Base-by-base conservation (phyloP, 2,888 invertebrate genomes). In the Tenthredo distinguenda region DNA sequence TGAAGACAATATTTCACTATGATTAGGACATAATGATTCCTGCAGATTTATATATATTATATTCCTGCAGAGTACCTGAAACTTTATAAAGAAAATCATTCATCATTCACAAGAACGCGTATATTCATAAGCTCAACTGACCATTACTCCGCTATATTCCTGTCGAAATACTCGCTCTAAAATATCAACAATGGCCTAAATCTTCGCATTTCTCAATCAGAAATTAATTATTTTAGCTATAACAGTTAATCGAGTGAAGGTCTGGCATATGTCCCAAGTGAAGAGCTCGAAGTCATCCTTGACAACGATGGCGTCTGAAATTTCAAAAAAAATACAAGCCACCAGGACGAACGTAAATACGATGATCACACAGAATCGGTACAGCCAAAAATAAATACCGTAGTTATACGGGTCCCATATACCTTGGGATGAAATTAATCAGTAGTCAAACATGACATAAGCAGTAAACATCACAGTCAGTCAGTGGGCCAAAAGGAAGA, bases 1-100 rank as follows among this genome's bases (percentile, higher is more conserved):
- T 6, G 85, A 21, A 71, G 86, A 87, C 62, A 86, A 84, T 83
- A 87, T 86, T 85, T 87, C 87, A 68, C 85, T 26, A 2, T 12
- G 58, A 58, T 7, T n/a, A 2, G 21, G 9, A 58, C n/a, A 21
- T 26, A 21, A 58, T 21, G 26, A 86, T 26, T 3, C 21, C 26
- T 62, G 62, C 26, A 62, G 62, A 62, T 62, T 62, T 62, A 62
- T 62, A n/a, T n/a, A n/a, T n/a, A n/a, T n/a, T n/a, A n/a, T n/a
- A n/a, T n/a, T n/a, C n/a, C n/a, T n/a, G n/a, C n/a, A n/a, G 62
- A 21, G 62, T 62, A 21, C 26, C 26, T 12, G n/a, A 62, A 26
- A 12, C 12, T 9, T 37, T n/a, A 5, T 15, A 37, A 18, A n/a
- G 7, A 18, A 37, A 37, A 37, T 71, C 37, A 71, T 71, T 15